A percentile compares a stretch with the other conserved stretches of the same genome.
Evolutionary conservation across 2,113 vertebrate species (phyloP).

Genomic region (Phyllostomus discolor): DNA sequence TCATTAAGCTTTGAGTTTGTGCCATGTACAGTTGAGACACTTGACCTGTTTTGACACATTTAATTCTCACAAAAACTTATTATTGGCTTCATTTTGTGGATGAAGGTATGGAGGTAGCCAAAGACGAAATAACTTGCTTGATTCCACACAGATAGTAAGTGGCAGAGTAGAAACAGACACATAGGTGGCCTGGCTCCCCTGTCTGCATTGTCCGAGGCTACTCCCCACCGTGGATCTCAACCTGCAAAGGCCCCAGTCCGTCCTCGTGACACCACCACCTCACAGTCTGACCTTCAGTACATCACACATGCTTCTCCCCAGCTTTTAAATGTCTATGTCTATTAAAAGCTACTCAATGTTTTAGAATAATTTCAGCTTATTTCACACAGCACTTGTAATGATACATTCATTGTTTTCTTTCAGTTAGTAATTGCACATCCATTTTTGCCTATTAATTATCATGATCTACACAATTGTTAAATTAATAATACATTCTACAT

Average conservation of each 20-base stretch:
- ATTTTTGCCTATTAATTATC: not conserved
- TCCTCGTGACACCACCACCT: not conserved
- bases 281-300: not conserved
- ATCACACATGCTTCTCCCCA: not conserved
- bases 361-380: not conserved
- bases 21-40: not conserved
- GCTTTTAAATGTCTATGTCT: not conserved
- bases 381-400: not conserved
- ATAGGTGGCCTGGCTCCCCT: too few relatives aligned
- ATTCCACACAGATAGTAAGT: not conserved
- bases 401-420: not conserved
- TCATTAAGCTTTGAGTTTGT: not conserved
- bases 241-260: rapidly evolving
- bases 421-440: not conserved
- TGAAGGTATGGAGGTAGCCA: not conserved
- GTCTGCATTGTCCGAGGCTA: rapidly evolving
- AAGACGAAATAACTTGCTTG: not conserved
- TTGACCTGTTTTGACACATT: not conserved
- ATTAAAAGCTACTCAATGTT: not conserved
- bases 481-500: conserved; percentile 9
- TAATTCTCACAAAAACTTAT: not conserved
- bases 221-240: not conserved
- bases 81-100: not conserved
- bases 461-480: not conserved
- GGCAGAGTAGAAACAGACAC: not conserved